Conservation (phyloP, 2,113 vertebrate species). For the Cochlearius cochlearius region DNA sequence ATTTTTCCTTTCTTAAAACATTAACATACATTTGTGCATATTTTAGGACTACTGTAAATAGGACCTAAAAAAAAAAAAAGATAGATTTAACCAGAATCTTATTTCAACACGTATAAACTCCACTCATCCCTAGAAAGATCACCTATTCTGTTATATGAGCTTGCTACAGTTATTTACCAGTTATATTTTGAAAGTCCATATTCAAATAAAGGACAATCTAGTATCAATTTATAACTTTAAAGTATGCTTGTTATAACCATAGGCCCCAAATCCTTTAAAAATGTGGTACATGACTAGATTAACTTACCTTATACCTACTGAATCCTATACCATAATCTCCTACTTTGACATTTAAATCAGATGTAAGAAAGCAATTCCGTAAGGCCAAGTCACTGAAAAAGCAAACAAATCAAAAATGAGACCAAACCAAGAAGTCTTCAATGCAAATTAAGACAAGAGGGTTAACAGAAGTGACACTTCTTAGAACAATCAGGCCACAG, state of each 20-base stretch:
- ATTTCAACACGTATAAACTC: background rate
- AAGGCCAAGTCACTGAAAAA: slow-evolving; percentile 88
- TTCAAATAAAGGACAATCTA: background rate
- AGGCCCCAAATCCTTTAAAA: background rate
- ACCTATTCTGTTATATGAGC: background rate
- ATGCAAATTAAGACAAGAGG: background rate
- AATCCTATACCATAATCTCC: slow-evolving; percentile 95
- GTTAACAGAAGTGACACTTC: background rate
- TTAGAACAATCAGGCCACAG: background rate
- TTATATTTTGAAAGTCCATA: background rate
- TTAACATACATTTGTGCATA: background rate
- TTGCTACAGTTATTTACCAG: background rate
- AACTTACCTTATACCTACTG: slow-evolving; percentile 90
- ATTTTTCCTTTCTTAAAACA: background rate
- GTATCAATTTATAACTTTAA: background rate
- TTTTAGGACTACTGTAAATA: background rate
- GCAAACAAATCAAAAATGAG: background rate
- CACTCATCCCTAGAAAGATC: background rate
- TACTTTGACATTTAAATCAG: slow-evolving; percentile 94
- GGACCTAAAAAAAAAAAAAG: background rate
- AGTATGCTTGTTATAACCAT: background rate
- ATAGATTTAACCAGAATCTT: background rate
- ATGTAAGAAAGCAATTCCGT: slow-evolving; percentile 93
- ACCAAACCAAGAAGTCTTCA: background rate
- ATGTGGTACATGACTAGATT: background rate